Evolutionary conservation across 1,140 invertebrate species (phyloP), one percentile per base, ranked within the genome.

Genomic region (Radopholus similis): DNA sequence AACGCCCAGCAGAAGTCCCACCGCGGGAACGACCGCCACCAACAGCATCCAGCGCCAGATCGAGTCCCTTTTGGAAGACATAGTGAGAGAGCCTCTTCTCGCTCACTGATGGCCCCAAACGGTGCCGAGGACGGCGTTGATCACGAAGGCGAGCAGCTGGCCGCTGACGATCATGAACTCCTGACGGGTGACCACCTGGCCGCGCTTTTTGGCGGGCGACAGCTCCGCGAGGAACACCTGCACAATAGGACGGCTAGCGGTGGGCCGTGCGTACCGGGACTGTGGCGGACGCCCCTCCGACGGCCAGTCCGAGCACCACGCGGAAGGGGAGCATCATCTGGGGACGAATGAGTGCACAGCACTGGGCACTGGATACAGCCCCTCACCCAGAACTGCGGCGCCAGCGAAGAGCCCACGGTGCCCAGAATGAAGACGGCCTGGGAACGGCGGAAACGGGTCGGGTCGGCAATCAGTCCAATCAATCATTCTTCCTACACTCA

Each of bases 141-240:
- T 47, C 13, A 62, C 30, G 34, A 42, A 62, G 28, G 59, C 59
- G 32, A 62, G 15, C 49, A 62, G 32, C 47, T 62, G 59, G 3
- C 59, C 59, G 47, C 18, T 62, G 18, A 62, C 59, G 47, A 62
- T 62, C 59, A 62, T 62, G 32, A 47, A 34, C 40, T 62, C 59
- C 40, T 62, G 40, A 23, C 38, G 37, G 5, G 59, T 62, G 11
- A 62, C 59, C 18, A 62, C 2, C 30, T 62, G 59, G 8, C 59
- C 59, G 35, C 59, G 42, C 32, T 23, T 32, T 47, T 62, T 62
- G 4, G 59, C 38, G 23, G 59, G 59, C 2, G 59, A 62, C 32
- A 62, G 28, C 47, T 62, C 59, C 18, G 59, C 37, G 3, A 62
- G 13, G 28, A 49, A 62, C 21, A 62, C 59, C 59, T 62, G 32